Evolutionary conservation across 2,888 invertebrate genomes (phyloP), one percentile per base, ranked within the genome.

Genomic region (Meiosimyza decipiens): DNA sequence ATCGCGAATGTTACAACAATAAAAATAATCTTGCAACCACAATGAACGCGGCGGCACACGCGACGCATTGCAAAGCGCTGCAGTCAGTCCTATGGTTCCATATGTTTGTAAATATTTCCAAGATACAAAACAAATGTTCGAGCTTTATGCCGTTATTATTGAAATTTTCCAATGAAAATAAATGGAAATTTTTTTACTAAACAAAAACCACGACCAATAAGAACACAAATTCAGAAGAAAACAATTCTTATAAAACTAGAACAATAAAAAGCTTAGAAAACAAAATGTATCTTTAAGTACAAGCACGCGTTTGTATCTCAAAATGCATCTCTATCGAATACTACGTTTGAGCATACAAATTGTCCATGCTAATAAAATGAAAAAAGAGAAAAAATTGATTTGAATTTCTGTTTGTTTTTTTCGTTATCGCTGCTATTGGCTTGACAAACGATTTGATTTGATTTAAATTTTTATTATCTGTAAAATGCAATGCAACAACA

Each of bases 371-470:
- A 18, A 55, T 55, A 18, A 18, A 22, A 55, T n/a, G 55, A 22
- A 55, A 22, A 55, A 40, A n/a, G 15, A 55, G n/a, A 55, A 55
- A 22, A 15, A 55, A 22, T 55, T 22, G 16, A 55, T 16, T 22
- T 18, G 55, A 16, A 18, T 55, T 11, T 55, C 18, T 55, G 18
- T 55, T 55, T 11, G 1, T 55, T 55, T 18, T 55, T 55, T 55
- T 16, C 18, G 6, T 55, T 55, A 22, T 55, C n/a, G 55, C 55
- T 55, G 55, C 11, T 16, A 55, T 55, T 55, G 22, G n/a, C 55
- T 55, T 55, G 22, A 55, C 22, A 55, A 55, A 55, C 16, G 55
- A 22, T 55, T 55, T 55, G 22, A 16, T 55, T 16, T 55, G 22
- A 22, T 16, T 55, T 55, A 22, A 55, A 22, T 55, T 55, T 55